Base-by-base conservation (phyloP, 2,888 invertebrate genomes). In the Cremastinae sp. region DNA sequence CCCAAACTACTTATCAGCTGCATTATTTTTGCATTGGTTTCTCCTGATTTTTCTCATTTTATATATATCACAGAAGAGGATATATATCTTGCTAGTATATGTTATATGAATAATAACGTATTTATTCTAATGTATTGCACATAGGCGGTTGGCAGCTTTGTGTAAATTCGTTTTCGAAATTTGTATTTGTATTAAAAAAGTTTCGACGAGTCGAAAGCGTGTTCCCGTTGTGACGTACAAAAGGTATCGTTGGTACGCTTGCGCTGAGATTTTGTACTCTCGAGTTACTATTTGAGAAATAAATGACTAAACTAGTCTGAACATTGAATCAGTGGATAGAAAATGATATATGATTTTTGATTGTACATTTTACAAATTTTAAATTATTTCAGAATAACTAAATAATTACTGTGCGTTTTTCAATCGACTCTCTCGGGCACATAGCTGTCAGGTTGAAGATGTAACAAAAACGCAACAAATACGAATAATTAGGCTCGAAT, bases 121-220 rank as follows among this genome's bases (percentile, higher is more conserved):
- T 53, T 53, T 61, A 22, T 61, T 65, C 18, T 49, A 59, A 61
- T 59, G 55, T 74, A 74, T 74, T 74, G 74, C 74, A 74, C 74
- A 58, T 64, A 56, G 58, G 64, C 62, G 49, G 69, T 62, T 64
- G 62, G 64, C 69, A 74, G 65, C 58, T 69, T 74, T 58, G 58
- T 28, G 28, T 28, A 28, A 28, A 28, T 28, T 28, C 28, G 5
- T 28, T 28, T 28, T 28, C n/a, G n/a, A n/a, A n/a, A n/a, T 14
- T 14, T 12, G 12, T 4, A 28, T 47, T 41, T 35, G 5, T 28
- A 2, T 2, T 28, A 28, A 28, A n/a, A 16, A 16, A 7, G 28
- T 9, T n/a, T 2, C 22, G 35, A 16, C 20, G 12, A 58, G 28
- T 14, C 9, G 49, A 22, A 41, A 49, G 10, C 2, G 8, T 12